Evolutionary conservation across 64 coral and sea anemone species (phyloP).

Genomic region (Stylophora pistillata): DNA sequence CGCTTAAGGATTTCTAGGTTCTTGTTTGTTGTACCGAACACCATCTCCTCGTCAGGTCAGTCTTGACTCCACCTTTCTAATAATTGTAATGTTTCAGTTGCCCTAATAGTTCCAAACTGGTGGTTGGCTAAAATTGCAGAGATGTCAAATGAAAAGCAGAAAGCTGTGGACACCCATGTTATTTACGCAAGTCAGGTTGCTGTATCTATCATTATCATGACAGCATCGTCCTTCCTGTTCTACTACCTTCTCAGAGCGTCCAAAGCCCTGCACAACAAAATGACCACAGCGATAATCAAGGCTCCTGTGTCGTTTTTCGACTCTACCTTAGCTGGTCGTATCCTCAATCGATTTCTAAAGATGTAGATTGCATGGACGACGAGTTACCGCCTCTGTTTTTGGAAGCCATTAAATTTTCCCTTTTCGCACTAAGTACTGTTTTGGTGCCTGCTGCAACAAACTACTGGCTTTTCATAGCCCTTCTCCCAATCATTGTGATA

Average conservation of each 20-base stretch:
- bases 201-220: slow-evolving; percentile 26
- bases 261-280: slow-evolving; percentile 38
- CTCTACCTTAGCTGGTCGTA: slow-evolving; percentile 39
- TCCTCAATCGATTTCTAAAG: slow-evolving; percentile 70
- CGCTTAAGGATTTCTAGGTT: no score
- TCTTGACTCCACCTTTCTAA: no score
- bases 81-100: neutral
- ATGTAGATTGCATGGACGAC: slow-evolving; percentile 67
- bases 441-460: slow-evolving; percentile 62
- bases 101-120: slow-evolving; percentile 49
- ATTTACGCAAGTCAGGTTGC: slow-evolving; percentile 32
- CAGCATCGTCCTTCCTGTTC: slow-evolving; percentile 40
- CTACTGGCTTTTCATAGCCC: slow-evolving; percentile 51
- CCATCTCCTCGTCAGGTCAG: no score
- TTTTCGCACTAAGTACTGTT: slow-evolving; percentile 31
- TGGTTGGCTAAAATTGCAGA: slow-evolving; percentile 42
- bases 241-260: slow-evolving; percentile 13
- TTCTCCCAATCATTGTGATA: slow-evolving; percentile 22
- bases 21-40: no score
- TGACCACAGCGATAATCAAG: slow-evolving; percentile 11
- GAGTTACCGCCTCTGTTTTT: slow-evolving; percentile 48
- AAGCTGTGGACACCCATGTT: neutral
- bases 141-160: slow-evolving; percentile 12
- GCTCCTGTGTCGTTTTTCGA: slow-evolving; percentile 58
- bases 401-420: slow-evolving; percentile 20